Evolutionary conservation across 2,797 vertebrate species (phyloP), one percentile per base, ranked within the genome.

Genomic region (Chaetodon trifasciatus): DNA sequence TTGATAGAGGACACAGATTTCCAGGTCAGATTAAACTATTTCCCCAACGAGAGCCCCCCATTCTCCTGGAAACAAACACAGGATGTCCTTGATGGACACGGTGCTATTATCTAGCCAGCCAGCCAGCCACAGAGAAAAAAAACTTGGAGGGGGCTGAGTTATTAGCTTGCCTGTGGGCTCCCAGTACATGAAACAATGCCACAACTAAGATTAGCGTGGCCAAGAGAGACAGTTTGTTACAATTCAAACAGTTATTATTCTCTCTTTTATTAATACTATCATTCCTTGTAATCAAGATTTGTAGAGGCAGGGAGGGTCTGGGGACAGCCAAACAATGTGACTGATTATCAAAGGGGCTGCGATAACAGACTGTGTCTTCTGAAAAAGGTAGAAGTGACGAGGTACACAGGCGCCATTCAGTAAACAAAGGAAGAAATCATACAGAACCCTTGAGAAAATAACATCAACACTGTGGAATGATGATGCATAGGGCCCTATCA

Each of bases 51-150:
- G 95, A 96, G 95, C 93, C 92, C 92, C 87, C 96, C 93, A 97
- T 97, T 97, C 96, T 97, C 94, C 93, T 94, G 92, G 94, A 97
- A 95, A 99, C 98, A 99, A 99, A 99, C 94, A 97, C 97, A 98
- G 98, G 98, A 99, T 97, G 96, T 96, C 96, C 95, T 97, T 97
- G 98, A 97, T 96, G 92, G 95, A 96, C 96, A 95, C 86, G 93
- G 91, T 94, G 92, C 96, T 96, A 97, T 96, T 97, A 96, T 97
- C 96, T 97, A 96, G 95, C 93, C 95, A 83, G 91, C 86, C 96
- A 93, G 95, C 87, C 91, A 93, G 95, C 84, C 83, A 89, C 82
- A 85, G 76, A 84, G 65, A 89, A 85, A 87, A 81, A 86, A 94
- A 92, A 95, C 95, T 95, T 85, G 42, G 86, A 87, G 88, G 97